These are phyloP conservation scores for Sinotaia quadrata DNA, from an alignment of 2,888 invertebrate species.

Conservation along the genomic window DNA sequence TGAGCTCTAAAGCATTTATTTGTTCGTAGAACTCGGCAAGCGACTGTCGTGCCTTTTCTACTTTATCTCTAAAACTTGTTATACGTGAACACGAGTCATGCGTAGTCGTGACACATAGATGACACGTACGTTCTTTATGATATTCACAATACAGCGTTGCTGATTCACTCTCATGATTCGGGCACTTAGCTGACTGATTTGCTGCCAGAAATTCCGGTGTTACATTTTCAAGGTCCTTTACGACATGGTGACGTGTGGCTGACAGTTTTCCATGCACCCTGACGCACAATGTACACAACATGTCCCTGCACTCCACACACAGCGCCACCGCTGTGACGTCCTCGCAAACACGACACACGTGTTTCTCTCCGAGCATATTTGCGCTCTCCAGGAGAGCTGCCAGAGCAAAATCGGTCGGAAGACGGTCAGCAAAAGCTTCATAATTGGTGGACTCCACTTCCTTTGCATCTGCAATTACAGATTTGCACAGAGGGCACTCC, in stretches of 20 bases:
- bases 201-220: neutral
- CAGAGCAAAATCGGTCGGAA: neutral
- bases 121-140: neutral
- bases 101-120: neutral
- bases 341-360: neutral
- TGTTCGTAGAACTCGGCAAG: neutral
- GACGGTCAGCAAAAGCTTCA: neutral
- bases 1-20: neutral
- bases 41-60: neutral
- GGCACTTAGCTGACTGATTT: neutral
- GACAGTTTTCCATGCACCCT: neutral
- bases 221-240: slow-evolving; percentile 1
- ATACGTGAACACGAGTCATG: slow-evolving; percentile 8
- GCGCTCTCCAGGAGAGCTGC: neutral
- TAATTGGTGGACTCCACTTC: too few species aligned
- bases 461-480: too few species aligned
- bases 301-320: slow-evolving; percentile 11
- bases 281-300: neutral
- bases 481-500: too few species aligned
- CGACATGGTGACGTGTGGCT: slow-evolving; percentile 10
- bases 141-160: neutral
- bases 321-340: neutral
- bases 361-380: neutral
- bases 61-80: neutral
- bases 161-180: neutral